phyloP scores from a whole-genome alignment of 2,113 vertebrate genomes.

The Meles meles region DNA sequence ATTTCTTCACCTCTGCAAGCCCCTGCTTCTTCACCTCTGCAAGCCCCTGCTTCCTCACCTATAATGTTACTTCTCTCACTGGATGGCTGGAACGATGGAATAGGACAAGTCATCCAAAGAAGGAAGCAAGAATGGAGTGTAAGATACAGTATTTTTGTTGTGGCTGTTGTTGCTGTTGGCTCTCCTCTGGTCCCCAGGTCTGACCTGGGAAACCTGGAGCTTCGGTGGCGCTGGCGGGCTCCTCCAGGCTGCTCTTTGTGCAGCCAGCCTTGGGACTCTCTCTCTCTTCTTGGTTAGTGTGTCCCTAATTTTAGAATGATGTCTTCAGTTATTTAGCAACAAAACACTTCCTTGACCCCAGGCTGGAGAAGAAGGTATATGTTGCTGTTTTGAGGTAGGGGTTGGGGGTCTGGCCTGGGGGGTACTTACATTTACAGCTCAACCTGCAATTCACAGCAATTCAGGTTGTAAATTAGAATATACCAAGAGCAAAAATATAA shows the following conservation, averaged over 20 bases:
- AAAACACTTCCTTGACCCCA: neutral
- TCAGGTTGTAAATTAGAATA: neutral
- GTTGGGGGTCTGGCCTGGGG: neutral
- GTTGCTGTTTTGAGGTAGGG: neutral
- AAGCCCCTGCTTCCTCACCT: neutral
- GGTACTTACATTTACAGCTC: neutral
- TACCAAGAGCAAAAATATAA: neutral
- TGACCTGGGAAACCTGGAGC: neutral
- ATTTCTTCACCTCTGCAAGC: neutral
- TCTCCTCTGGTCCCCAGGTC: neutral
- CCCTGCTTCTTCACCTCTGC: neutral
- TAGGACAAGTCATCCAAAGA: neutral
- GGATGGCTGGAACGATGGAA: neutral
- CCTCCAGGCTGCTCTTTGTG: neutral
- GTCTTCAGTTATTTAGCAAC: neutral
- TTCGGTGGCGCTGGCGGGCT: neutral
- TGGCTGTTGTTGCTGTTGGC: neutral
- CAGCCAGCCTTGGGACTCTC: neutral
- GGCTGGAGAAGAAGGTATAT: neutral
- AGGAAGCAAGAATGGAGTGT: neutral
- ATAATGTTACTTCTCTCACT: neutral
- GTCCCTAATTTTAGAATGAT: neutral
- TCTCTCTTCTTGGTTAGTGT: neutral
- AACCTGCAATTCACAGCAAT: neutral
- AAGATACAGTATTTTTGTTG: neutral